Evolutionary conservation across 2,888 invertebrate genomes (phyloP).

Genomic region (Amphiduros pacificus): DNA sequence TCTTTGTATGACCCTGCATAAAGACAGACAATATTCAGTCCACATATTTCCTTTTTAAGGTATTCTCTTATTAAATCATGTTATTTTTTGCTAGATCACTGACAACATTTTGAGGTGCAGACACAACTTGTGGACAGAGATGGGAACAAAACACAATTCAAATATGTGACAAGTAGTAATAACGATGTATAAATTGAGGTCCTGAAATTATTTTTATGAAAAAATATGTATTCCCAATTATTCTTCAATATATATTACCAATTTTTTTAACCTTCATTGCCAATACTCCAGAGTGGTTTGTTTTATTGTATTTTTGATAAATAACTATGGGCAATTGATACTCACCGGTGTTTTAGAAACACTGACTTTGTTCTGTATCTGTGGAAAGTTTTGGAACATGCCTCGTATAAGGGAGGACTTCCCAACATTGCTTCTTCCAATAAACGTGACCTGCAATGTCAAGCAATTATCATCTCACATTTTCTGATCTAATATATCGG

Average conservation of each 20-base stretch:
- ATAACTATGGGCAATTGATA: not conserved
- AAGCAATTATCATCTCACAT: too few relatives aligned
- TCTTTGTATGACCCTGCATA: constrained; percentile 53
- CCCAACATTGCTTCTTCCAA: constrained; percentile 57
- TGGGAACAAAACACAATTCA: too few relatives aligned
- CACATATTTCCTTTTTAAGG: too few relatives aligned
- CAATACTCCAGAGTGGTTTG: too few relatives aligned
- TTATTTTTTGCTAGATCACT: not conserved
- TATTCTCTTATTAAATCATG: not conserved
- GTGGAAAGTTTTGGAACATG: constrained; percentile 39
- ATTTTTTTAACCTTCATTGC: too few relatives aligned
- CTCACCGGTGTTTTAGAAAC: constrained; percentile 51
- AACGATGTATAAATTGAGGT: too few relatives aligned
- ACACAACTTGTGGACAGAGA: too few relatives aligned
- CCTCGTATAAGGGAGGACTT: constrained; percentile 53
- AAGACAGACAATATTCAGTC: too few relatives aligned
- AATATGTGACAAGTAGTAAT: not conserved
- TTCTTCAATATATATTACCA: too few relatives aligned
- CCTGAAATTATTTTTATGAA: too few relatives aligned
- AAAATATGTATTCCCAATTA: too few relatives aligned
- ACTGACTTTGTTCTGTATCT: constrained; percentile 32
- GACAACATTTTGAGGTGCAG: not conserved
- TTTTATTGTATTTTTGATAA: not conserved
- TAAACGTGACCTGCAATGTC: constrained; percentile 50
- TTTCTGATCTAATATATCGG: too few relatives aligned